Evolutionary conservation across 2,888 invertebrate species (phyloP).

Genomic region (Blastobasis adustella): DNA sequence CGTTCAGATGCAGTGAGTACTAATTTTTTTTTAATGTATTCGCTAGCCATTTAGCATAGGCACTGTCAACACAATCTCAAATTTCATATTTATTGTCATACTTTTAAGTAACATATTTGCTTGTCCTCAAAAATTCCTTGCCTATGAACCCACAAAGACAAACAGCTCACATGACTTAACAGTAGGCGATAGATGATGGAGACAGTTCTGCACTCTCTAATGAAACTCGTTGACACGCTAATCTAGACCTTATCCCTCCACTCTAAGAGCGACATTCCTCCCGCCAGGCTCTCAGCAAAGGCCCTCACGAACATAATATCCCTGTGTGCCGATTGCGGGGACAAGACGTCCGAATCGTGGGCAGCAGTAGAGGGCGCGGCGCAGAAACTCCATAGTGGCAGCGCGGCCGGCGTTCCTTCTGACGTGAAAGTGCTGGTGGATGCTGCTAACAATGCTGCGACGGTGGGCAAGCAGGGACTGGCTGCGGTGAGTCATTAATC

Average conservation of each 20-base stretch:
- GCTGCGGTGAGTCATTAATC: constrained; percentile 43
- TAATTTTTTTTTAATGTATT: too few species aligned
- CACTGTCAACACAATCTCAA: too few species aligned
- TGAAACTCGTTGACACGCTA: background rate
- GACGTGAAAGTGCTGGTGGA: constrained; percentile 31
- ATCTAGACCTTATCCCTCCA: background rate
- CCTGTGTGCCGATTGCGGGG: constrained; percentile 42
- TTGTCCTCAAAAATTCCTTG: too few species aligned
- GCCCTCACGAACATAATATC: constrained; percentile 49
- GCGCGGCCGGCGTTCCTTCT: constrained; percentile 43
- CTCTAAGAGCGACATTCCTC: background rate
- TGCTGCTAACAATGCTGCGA: constrained; percentile 40
- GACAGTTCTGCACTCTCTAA: too few species aligned
- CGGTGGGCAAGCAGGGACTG: constrained; percentile 37
- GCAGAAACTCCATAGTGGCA: constrained; percentile 30
- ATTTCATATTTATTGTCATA: too few species aligned
- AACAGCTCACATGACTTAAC: too few species aligned
- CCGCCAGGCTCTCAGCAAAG: constrained; percentile 47
- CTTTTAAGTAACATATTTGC: too few species aligned
- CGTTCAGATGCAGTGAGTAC: constrained; percentile 38
- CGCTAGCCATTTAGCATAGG: too few species aligned
- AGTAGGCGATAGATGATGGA: too few species aligned
- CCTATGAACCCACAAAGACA: too few species aligned
- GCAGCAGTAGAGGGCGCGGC: constrained; percentile 34
- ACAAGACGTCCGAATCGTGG: constrained; percentile 39